Evolutionary conservation across 1,140 invertebrate species (phyloP).

Genomic region (Saccostrea cuccullata): DNA sequence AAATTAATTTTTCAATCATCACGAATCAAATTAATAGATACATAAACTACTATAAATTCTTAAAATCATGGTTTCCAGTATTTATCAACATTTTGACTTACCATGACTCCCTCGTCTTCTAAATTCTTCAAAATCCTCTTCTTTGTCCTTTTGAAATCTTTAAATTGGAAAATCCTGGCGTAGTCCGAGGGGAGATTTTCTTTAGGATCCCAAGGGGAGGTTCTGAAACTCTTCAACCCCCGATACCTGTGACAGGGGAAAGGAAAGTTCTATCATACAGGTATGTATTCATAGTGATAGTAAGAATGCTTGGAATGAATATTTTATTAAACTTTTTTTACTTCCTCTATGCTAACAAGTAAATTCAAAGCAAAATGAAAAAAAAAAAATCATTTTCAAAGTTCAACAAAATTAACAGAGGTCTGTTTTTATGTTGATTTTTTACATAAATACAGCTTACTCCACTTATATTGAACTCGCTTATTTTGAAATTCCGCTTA

Average conservation of each 20-base stretch:
- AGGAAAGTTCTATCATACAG: too few species aligned
- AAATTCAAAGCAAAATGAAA: too few species aligned
- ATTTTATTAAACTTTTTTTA: too few species aligned
- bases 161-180: slow-evolving; percentile 95
- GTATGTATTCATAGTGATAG: too few species aligned
- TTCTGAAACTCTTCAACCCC: slow-evolving; percentile 95
- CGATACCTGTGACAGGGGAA: slow-evolving; percentile 85
- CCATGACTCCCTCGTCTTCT: slow-evolving; percentile 67
- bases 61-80: neutral
- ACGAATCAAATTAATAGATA: neutral
- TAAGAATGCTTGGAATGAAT: too few species aligned
- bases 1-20: neutral
- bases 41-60: neutral
- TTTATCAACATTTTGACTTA: slow-evolving; percentile 37
- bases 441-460: too few species aligned
- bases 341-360: too few species aligned
- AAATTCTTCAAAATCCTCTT: slow-evolving; percentile 85
- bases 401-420: too few species aligned
- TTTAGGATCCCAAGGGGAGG: slow-evolving; percentile 95
- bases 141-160: slow-evolving; percentile 93
- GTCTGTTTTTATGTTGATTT: too few species aligned
- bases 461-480: too few species aligned
- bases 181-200: slow-evolving; percentile 98
- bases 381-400: too few species aligned
- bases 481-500: too few species aligned